A percentile compares a stretch with the other conserved stretches of the same genome.
phyloP scores from a whole-genome alignment of 2,888 invertebrate genomes.

The Eueremaeus valkanovi region DNA sequence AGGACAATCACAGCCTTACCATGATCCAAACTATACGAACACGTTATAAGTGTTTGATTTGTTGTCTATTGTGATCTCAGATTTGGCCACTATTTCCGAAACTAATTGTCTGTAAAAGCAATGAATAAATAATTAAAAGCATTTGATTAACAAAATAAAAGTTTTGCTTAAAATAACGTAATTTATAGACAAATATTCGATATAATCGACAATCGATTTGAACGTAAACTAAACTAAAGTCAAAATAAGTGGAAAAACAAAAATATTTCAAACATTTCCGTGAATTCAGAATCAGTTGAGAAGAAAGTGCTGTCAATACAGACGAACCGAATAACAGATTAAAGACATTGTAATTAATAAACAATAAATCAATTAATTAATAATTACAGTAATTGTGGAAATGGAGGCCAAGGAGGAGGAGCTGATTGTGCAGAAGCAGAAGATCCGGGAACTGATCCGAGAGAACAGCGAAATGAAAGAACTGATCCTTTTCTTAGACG shows the following conservation, averaged over 20 bases:
- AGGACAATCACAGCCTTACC: too few species aligned
- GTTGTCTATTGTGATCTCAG: too few species aligned
- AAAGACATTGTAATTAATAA: too few species aligned
- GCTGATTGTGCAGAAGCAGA: conserved; percentile 28
- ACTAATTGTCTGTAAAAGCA: too few species aligned
- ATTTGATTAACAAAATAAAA: neutral
- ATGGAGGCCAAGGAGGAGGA: conserved; percentile 38
- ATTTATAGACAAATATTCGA: neutral
- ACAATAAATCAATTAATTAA: too few species aligned
- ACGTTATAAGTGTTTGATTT: too few species aligned
- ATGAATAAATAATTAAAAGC: too few species aligned
- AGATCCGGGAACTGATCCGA: conserved; percentile 31
- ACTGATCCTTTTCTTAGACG: conserved; percentile 38
- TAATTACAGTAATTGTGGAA: neutral
- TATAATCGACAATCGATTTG: conserved; percentile 24
- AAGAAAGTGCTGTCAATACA: too few species aligned
- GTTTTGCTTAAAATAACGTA: neutral
- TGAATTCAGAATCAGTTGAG: neutral
- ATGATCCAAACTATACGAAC: too few species aligned
- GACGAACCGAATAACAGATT: too few species aligned
- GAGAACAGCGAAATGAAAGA: conserved; percentile 41
- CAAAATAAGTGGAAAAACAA: neutral
- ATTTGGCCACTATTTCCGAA: too few species aligned
- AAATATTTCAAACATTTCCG: neutral
- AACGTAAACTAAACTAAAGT: neutral